Percentiles rank a stretch among this genome's conserved stretches.
These are phyloP conservation scores for Proterorhinus semilunaris DNA, from an alignment of 2,113 vertebrate genomes.

Conservation along the genomic window DNA sequence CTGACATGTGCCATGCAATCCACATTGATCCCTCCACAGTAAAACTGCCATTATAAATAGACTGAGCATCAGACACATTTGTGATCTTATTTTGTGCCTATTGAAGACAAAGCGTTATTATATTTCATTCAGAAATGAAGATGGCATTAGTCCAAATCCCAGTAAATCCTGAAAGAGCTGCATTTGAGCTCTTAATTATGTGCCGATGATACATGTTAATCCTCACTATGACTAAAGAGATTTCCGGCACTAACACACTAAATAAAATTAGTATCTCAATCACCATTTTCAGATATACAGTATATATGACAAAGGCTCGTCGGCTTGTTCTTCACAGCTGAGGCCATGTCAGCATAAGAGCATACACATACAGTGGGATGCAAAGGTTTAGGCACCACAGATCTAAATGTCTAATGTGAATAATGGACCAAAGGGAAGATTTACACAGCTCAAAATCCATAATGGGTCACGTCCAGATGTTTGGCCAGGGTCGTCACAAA, in stretches of 20 bases:
- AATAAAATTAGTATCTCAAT: slow-evolving; percentile 31
- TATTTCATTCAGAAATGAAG: slow-evolving; percentile 4
- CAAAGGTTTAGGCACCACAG: too few species aligned
- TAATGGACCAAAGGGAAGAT: too few species aligned
- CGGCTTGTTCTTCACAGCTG: neutral
- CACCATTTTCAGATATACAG: slow-evolving; percentile 6
- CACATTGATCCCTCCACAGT: neutral
- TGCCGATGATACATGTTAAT: slow-evolving; percentile 38
- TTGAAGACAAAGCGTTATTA: slow-evolving; percentile 16
- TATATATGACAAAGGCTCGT: slow-evolving; percentile 7
- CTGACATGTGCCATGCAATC: neutral
- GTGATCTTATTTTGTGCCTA: neutral
- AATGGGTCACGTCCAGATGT: too few species aligned
- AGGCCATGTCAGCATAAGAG: too few species aligned
- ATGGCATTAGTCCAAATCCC: slow-evolving; percentile 27
- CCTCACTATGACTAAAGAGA: slow-evolving; percentile 52
- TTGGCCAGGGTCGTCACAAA: too few species aligned
- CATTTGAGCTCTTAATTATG: slow-evolving; percentile 50
- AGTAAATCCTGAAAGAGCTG: slow-evolving; percentile 40
- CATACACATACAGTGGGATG: too few species aligned
- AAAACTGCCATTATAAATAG: neutral
- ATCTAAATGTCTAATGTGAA: too few species aligned
- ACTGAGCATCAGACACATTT: neutral
- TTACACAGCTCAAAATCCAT: too few species aligned
- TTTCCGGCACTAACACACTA: slow-evolving; percentile 47